These are phyloP conservation scores for Vanessa tameamea DNA, from an alignment of 1,140 invertebrate species.

Conservation along the genomic window DNA sequence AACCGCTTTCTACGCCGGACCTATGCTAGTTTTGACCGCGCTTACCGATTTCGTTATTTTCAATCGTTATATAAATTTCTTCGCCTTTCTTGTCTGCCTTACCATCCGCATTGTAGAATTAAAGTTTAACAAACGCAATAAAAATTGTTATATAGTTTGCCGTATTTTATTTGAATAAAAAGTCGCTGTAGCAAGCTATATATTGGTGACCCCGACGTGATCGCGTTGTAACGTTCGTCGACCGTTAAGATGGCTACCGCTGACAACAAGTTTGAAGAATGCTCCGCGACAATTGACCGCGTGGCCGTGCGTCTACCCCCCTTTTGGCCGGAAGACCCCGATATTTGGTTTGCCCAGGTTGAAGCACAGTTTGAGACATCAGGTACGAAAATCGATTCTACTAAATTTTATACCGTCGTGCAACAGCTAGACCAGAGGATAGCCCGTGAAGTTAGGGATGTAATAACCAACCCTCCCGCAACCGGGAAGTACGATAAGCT, in stretches of 20 bases:
- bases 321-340: conserved; percentile 11
- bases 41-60: not conserved
- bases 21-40: not conserved
- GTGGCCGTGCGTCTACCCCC: not conserved
- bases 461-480: not conserved
- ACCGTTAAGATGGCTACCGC: not conserved
- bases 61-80: not conserved
- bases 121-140: not conserved
- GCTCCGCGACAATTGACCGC: not conserved
- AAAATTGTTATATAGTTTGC: no score
- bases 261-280: not conserved
- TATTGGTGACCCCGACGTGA: conserved; percentile 4
- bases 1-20: not conserved
- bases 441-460: conserved; percentile 8
- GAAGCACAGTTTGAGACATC: conserved; percentile 12
- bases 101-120: not conserved
- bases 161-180: not conserved
- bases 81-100: not conserved
- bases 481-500: conserved; percentile 10
- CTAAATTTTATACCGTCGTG: conserved; percentile 3
- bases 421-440: conserved; percentile 1
- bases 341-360: conserved; percentile 4
- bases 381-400: not conserved
- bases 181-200: not conserved
- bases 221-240: not conserved